A percentile compares a stretch with the other conserved stretches of the same genome.
phyloP scores from a whole-genome alignment of 2,888 invertebrate species.

The Sarcophaga caerulescens region DNA sequence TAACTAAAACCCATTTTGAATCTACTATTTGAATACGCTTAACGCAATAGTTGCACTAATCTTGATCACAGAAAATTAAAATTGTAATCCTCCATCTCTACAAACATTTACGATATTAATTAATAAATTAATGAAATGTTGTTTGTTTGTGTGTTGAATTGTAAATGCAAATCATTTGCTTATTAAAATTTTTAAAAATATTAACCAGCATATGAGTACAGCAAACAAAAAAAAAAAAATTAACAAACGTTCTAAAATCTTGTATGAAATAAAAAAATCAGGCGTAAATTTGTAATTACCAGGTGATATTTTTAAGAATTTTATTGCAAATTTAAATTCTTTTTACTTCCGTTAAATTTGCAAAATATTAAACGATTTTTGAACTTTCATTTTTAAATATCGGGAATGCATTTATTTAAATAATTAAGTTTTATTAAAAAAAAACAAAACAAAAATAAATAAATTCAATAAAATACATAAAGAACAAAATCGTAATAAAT shows the following conservation, averaged over 20 bases:
- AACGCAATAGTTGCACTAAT: slow-evolving; percentile 10
- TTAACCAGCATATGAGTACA: too few species aligned
- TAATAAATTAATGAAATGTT: too few species aligned
- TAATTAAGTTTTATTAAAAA: too few species aligned
- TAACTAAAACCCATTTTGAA: neutral
- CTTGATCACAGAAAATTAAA: slow-evolving; percentile 32
- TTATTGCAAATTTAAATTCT: neutral
- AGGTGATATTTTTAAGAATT: slow-evolving; percentile 12
- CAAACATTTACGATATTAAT: neutral
- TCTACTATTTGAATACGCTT: too few species aligned
- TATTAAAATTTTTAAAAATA: neutral
- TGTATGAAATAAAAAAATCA: neutral
- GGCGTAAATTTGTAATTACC: neutral
- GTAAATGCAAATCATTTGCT: slow-evolving; percentile 8
- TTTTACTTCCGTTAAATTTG: slow-evolving; percentile 12
- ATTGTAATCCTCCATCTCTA: slow-evolving; percentile 34
- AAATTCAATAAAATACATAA: too few species aligned
- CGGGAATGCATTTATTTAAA: too few species aligned
- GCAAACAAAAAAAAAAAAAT: too few species aligned
- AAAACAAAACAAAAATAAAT: too few species aligned
- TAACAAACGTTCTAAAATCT: slow-evolving; percentile 8
- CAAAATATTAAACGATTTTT: neutral
- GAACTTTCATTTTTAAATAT: neutral
- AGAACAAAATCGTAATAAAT: too few species aligned
- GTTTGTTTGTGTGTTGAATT: slow-evolving; percentile 12